These are phyloP conservation scores for Drosophila leonis DNA, from an alignment of 2,888 invertebrate species.

Conservation along the genomic window DNA sequence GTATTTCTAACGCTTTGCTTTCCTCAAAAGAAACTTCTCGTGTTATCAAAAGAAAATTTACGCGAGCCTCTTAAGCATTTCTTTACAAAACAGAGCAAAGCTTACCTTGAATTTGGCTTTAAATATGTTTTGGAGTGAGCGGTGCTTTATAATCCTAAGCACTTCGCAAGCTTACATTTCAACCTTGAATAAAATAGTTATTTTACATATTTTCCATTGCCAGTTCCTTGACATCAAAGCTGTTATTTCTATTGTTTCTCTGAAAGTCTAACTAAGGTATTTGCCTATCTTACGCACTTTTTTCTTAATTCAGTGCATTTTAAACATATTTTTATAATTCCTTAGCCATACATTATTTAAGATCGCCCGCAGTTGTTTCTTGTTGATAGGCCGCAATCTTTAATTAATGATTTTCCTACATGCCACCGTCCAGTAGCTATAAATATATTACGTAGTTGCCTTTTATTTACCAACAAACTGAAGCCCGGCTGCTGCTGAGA, in stretches of 20 bases:
- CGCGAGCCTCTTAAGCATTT: not conserved
- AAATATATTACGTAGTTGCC: not conserved
- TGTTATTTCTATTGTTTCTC: not conserved
- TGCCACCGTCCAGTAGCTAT: not conserved
- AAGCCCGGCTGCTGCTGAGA: not conserved
- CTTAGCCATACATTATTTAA: not conserved
- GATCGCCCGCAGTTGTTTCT: not conserved
- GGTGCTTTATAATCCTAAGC: not conserved
- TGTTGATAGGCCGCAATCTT: not conserved
- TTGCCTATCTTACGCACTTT: not conserved
- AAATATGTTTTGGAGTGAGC: not conserved
- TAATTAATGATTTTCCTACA: not conserved
- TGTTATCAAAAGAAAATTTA: not conserved
- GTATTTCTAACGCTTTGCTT: not conserved
- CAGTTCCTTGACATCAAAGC: not conserved
- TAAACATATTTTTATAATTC: too few species aligned
- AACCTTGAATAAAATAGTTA: not conserved
- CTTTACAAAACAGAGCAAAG: not conserved
- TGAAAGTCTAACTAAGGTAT: not conserved
- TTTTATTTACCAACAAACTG: not conserved
- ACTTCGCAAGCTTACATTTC: not conserved
- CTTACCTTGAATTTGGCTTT: not conserved
- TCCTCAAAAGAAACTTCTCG: not conserved
- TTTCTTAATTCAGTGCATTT: too few species aligned
- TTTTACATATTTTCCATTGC: not conserved